Evolutionary conservation across 2,113 vertebrate genomes (phyloP).

Genomic region (Oriolus oriolus): DNA sequence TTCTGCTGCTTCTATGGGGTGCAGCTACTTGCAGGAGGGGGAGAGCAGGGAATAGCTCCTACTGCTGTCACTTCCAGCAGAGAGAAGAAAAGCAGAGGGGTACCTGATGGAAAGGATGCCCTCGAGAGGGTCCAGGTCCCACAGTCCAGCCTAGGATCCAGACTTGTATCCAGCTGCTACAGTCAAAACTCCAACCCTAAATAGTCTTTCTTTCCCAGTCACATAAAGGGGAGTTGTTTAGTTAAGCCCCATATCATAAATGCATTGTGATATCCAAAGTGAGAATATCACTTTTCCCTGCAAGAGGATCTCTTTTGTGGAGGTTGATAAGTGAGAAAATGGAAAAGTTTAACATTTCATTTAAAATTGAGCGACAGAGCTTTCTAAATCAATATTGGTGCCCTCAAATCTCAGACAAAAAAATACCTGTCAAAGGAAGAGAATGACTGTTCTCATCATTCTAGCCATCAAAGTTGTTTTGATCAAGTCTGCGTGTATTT

Average conservation of each 20-base stretch:
- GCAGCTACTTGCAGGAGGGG: background rate
- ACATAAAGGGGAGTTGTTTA: background rate
- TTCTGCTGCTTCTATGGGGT: background rate
- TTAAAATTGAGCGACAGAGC: background rate
- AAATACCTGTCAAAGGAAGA: constrained; percentile 30
- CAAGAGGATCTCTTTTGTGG: background rate
- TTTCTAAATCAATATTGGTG: constrained; percentile 47
- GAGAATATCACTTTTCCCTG: background rate
- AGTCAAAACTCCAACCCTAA: background rate
- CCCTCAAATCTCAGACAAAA: constrained; percentile 44
- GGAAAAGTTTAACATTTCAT: constrained; percentile 27
- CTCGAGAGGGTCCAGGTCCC: background rate
- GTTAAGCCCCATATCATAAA: background rate
- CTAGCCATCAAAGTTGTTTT: constrained; percentile 60
- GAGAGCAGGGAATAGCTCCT: background rate
- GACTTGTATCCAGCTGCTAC: background rate
- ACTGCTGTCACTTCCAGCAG: background rate
- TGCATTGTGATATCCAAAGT: background rate
- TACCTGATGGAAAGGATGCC: background rate
- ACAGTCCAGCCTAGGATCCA: background rate
- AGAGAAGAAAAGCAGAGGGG: background rate
- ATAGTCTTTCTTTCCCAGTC: background rate
- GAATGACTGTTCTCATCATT: constrained; percentile 14
- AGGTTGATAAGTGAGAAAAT: background rate
- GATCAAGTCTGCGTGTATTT: constrained; percentile 42